phyloP scores from a whole-genome alignment of 1,140 invertebrate species.

The Platorchestia sp. region DNA sequence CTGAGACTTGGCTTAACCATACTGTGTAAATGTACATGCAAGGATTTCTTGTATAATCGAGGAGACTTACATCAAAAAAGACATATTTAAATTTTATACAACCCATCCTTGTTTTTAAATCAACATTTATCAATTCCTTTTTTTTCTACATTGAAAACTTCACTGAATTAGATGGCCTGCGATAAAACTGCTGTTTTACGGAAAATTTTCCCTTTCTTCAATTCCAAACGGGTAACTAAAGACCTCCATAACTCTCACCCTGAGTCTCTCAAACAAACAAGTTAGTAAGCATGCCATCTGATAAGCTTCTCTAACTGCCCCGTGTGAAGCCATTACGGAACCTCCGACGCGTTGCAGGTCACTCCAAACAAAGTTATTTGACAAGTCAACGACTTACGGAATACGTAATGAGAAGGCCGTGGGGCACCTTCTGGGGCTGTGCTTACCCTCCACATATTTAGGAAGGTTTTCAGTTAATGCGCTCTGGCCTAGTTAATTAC shows the following conservation, averaged over 20 bases:
- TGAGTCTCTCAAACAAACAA: slow-evolving; percentile 24
- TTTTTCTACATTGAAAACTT: not conserved
- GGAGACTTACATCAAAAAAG: too few relatives aligned
- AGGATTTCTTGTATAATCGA: too few relatives aligned
- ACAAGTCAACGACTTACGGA: slow-evolving; percentile 37
- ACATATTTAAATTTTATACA: not conserved
- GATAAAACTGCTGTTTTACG: not conserved
- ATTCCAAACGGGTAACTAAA: not conserved
- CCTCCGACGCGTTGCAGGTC: slow-evolving; percentile 20
- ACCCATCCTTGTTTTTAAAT: not conserved
- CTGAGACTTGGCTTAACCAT: too few relatives aligned
- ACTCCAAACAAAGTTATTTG: not conserved
- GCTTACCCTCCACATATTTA: not conserved
- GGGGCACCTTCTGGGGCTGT: not conserved
- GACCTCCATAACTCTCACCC: not conserved
- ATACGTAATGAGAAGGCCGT: slow-evolving; percentile 3
- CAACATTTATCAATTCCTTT: not conserved
- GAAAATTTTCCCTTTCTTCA: not conserved
- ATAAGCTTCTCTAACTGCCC: slow-evolving; percentile 32
- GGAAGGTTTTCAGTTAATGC: not conserved
- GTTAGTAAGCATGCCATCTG: slow-evolving; percentile 26
- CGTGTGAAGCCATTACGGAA: slow-evolving; percentile 39
- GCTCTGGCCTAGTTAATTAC: not conserved
- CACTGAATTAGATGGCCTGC: not conserved
- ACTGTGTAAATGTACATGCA: too few relatives aligned